Evolutionary conservation across 92 coral and sea anemone genomes (phyloP), one percentile per base, ranked within the genome.

Genomic region (Ricordea florida): DNA sequence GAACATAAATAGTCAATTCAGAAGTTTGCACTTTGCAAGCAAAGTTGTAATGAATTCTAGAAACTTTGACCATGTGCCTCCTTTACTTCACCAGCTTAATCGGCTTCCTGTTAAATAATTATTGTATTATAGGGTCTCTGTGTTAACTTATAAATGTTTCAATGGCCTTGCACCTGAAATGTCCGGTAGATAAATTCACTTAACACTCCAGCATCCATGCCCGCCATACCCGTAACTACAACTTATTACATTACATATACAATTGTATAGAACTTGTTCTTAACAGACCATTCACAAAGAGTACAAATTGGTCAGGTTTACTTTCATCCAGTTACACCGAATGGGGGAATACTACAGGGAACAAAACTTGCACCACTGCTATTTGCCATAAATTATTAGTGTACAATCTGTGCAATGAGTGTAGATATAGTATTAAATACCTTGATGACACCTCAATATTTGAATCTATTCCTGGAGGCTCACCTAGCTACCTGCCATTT

Each of bases 271-370:
- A 78, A 38, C 85, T 26, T 51, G 50, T 31, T 30, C 79, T 7
- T 32, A 79, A 22, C 86, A 80, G 79, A 48, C 57, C 71, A 40
- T 69, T 79, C 31, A 6, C 37, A 40, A 56, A 67, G 27, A 46
- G 53, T 17, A 26, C 2, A 0, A 46, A 21, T 3, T n/a, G n/a
- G n/a, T n/a, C n/a, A n/a, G n/a, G n/a, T n/a, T n/a, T n/a, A n/a
- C n/a, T n/a, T n/a, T n/a, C n/a, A n/a, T n/a, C n/a, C n/a, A n/a
- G n/a, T n/a, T n/a, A n/a, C n/a, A n/a, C n/a, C n/a, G n/a, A n/a
- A n/a, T n/a, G n/a, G n/a, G n/a, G n/a, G n/a, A n/a, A n/a, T n/a
- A n/a, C n/a, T n/a, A n/a, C n/a, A n/a, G n/a, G n/a, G n/a, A n/a
- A n/a, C n/a, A n/a, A n/a, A n/a, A n/a, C n/a, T n/a, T n/a, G n/a